A percentile compares a stretch with the other conserved stretches of the same genome.
These are phyloP conservation scores for Macaca nemestrina DNA, from an alignment of 2,113 vertebrate species.

Conservation along the genomic window DNA sequence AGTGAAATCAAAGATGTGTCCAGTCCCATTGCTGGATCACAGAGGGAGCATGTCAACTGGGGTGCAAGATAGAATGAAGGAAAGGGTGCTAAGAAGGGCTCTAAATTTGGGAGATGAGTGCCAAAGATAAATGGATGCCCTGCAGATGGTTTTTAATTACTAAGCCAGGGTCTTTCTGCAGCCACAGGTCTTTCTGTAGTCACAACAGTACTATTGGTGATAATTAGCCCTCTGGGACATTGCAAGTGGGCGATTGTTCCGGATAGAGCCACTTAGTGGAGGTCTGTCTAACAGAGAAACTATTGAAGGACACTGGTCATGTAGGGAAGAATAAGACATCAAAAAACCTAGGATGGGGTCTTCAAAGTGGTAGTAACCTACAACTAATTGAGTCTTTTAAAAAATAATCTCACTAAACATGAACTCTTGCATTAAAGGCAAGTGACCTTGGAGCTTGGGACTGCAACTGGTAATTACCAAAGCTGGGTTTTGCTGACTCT, in stretches of 20 bases:
- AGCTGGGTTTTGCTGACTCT: not conserved
- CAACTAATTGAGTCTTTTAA: not conserved
- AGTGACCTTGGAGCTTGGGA: not conserved
- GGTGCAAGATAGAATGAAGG: not conserved
- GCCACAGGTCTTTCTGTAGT: not conserved
- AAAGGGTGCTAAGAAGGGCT: not conserved
- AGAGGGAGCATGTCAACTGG: not conserved
- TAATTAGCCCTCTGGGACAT: not conserved
- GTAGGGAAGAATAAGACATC: not conserved
- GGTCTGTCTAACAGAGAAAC: not conserved
- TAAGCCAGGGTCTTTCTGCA: not conserved
- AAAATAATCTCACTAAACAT: not conserved
- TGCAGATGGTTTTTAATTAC: not conserved
- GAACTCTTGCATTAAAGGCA: not conserved
- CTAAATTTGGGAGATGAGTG: not conserved
- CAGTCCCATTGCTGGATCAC: not conserved
- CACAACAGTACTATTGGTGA: not conserved
- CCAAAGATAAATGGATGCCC: not conserved
- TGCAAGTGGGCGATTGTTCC: not conserved
- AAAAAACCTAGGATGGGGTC: not conserved
- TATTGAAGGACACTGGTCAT: not conserved
- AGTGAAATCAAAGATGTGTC: not conserved
- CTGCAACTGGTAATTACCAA: not conserved
- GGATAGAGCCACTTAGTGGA: not conserved
- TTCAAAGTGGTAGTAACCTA: not conserved